phyloP scores from a whole-genome alignment of 2,113 vertebrate genomes.

The Raja brachyura region DNA sequence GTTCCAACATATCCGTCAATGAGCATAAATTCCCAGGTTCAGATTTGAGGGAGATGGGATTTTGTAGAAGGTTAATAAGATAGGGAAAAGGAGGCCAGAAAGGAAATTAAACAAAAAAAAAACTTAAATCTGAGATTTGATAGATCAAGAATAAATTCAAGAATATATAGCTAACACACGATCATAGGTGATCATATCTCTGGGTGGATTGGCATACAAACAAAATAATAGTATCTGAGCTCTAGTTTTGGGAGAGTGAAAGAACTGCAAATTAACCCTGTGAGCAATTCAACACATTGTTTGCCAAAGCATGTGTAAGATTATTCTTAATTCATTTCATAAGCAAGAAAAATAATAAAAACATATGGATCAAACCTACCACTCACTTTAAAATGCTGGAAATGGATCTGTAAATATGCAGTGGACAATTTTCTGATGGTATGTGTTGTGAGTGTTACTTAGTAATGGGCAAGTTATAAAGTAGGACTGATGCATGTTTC shows the following conservation, averaged over 20 bases:
- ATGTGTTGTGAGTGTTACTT: neutral
- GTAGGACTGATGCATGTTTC: neutral
- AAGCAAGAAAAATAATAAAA: too few relatives aligned
- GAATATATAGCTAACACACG: neutral
- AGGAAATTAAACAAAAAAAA: neutral
- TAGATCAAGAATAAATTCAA: neutral
- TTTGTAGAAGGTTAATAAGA: neutral
- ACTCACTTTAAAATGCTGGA: neutral
- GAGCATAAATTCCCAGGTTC: neutral
- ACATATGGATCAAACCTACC: too few relatives aligned
- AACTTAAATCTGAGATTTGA: neutral
- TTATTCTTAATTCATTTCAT: too few relatives aligned
- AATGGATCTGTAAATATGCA: neutral
- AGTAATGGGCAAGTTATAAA: neutral
- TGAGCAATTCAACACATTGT: too few relatives aligned
- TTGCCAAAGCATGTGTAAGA: too few relatives aligned
- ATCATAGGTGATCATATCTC: neutral
- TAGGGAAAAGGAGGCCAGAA: neutral
- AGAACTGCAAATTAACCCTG: neutral
- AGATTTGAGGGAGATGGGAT: neutral
- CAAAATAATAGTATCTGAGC: neutral
- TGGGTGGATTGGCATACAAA: neutral
- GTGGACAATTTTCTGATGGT: neutral
- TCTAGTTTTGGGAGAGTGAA: neutral
- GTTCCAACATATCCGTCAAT: neutral